These are phyloP conservation scores for Tholera decimalis DNA, from an alignment of 2,888 invertebrate genomes.

Conservation along the genomic window DNA sequence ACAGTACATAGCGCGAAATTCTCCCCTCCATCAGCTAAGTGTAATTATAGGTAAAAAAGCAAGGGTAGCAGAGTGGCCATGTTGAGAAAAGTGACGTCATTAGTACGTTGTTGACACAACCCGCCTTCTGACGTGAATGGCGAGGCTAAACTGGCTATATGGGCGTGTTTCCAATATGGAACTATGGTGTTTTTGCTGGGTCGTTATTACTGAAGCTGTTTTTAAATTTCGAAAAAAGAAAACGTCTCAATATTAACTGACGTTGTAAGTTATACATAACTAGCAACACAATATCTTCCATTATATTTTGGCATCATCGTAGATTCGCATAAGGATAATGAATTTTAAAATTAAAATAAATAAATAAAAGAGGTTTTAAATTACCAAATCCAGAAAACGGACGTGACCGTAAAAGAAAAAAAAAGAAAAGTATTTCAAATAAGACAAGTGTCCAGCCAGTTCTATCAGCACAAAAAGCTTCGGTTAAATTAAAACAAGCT, in stretches of 20 bases:
- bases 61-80: constrained; percentile 85
- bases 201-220: constrained; percentile 51
- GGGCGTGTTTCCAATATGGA: constrained; percentile 79
- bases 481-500: constrained; percentile 69
- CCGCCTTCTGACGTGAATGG: constrained; percentile 86
- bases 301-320: too few relatives aligned
- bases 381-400: constrained; percentile 26
- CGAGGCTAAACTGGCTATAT: constrained; percentile 73
- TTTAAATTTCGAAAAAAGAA: constrained; percentile 6
- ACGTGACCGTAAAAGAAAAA: constrained; percentile 8
- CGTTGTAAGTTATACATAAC: not conserved
- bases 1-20: constrained; percentile 60
- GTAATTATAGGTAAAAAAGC: constrained; percentile 82
- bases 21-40: constrained; percentile 72
- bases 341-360: too few relatives aligned
- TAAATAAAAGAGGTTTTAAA: constrained; percentile 33
- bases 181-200: constrained; percentile 58
- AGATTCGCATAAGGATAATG: too few relatives aligned
- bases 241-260: fast-evolving
- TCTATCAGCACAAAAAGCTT: constrained; percentile 52
- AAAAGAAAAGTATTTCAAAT: constrained; percentile 37
- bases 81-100: constrained; percentile 89
- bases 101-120: constrained; percentile 85
- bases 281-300: not conserved
- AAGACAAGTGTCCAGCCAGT: constrained; percentile 56